Evolutionary conservation across 2,113 vertebrate genomes (phyloP).

Genomic region (Brienomyrus longianalis): DNA sequence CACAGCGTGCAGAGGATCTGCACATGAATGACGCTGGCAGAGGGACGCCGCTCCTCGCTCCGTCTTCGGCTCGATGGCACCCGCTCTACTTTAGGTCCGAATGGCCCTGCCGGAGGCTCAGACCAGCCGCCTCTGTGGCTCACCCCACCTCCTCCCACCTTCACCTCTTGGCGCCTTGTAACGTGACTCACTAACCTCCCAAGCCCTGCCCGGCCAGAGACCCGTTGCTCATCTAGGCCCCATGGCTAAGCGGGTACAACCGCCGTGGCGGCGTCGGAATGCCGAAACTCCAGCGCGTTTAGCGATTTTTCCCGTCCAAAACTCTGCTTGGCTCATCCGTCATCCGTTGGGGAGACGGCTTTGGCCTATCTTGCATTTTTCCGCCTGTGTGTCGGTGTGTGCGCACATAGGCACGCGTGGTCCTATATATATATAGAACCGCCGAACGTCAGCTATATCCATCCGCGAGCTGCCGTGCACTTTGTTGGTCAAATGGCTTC

Average conservation of each 20-base stretch:
- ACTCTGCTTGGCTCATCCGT: neutral
- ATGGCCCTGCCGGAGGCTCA: neutral
- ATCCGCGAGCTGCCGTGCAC: neutral
- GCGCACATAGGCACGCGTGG: neutral
- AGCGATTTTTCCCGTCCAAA: neutral
- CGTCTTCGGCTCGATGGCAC: neutral
- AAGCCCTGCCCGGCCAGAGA: neutral
- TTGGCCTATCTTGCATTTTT: conserved; percentile 7
- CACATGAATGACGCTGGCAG: neutral
- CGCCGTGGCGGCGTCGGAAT: neutral
- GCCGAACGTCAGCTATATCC: neutral
- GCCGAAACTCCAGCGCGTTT: neutral
- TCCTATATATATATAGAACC: conserved; percentile 10
- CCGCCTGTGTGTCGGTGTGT: conserved; percentile 1
- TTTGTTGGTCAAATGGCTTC: conserved; percentile 9
- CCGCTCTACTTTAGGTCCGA: neutral
- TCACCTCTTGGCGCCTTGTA: neutral
- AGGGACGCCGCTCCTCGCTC: neutral
- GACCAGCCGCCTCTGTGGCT: neutral
- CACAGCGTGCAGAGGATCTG: neutral
- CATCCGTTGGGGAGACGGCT: neutral
- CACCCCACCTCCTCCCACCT: neutral
- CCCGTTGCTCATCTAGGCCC: neutral
- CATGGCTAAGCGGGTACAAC: neutral
- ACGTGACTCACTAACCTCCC: neutral